Conservation (phyloP, 1,140 invertebrate genomes). For the Trypoxylus dichotomus region DNA sequence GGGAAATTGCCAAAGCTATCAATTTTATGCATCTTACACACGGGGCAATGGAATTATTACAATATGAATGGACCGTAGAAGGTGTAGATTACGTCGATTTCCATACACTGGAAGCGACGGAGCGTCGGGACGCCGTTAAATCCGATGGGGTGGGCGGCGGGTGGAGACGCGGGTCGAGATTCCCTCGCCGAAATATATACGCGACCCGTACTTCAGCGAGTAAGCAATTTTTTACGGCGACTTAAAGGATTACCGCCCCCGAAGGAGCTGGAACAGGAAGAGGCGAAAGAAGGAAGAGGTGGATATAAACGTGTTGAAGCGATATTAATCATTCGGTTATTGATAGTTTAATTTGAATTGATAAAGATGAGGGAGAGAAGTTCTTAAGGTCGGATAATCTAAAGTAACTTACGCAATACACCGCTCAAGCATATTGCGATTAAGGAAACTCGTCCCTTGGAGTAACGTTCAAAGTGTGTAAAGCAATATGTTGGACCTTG, state of each 20-base stretch:
- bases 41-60: slow-evolving; percentile 40
- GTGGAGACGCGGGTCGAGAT: not conserved
- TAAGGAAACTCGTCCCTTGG: no score
- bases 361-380: not conserved
- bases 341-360: slow-evolving; percentile 14
- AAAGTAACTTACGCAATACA: no score
- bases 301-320: not conserved
- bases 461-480: no score
- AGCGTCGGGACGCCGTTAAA: slow-evolving; percentile 5
- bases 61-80: slow-evolving; percentile 38
- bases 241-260: slow-evolving; percentile 16
- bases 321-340: not conserved
- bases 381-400: no score
- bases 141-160: not conserved
- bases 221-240: slow-evolving; percentile 25
- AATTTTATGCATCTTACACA: slow-evolving; percentile 44
- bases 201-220: not conserved
- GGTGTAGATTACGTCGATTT: slow-evolving; percentile 35
- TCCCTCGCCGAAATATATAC: slow-evolving; percentile 6
- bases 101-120: slow-evolving; percentile 22
- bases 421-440: no score
- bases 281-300: no score
- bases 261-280: not conserved
- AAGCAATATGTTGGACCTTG: no score
- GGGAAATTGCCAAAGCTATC: slow-evolving; percentile 41